Base-by-base conservation (phyloP, 1,140 invertebrate species). In the Papilio machaon region DNA sequence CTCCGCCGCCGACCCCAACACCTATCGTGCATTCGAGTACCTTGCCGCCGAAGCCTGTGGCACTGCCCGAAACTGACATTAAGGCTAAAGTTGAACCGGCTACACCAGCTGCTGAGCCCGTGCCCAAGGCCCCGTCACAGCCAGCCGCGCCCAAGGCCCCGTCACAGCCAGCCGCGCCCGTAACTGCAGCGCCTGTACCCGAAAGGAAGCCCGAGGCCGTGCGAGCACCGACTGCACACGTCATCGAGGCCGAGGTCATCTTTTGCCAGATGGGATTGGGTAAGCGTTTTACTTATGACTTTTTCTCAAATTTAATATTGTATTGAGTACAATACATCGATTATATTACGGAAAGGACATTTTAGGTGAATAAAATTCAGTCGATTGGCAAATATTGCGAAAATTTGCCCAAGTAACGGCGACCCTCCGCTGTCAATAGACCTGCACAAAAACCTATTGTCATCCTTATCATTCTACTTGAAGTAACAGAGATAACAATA, bases 191-290 rank as follows among this genome's bases (percentile, higher is more conserved):
- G 64, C 77, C 73, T 43, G 74, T 85, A 38, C 84, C 85, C 11
- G 85, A 87, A 79, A 80, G 85, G 35, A 79, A 86, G 47, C 84
- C 85, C 10, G 85, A 87, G 80, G 82, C 87, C 30, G 23, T 83
- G 73, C 89, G 90, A 73, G 84, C 84, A 5, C 91, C 94, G 30
- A 85, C 86, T 11, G 91, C 93, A 8, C 93, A 96, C 73, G 95
- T 96, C 83, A 96, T 96, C 64, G 96, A 96, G 76, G 96, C 96
- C 3, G 96, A 96, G 83, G 95, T 96, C 80, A 96, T 96, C 81
- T 96, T 96, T 91, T 95, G 95, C 85, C 95, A 96, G 87, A 96
- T 97, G 95, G 96, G 96, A 86, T 92, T 96, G 13, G 96, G 96
- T 97, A 86, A 96, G 96, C 94, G 5, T 75, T 73, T 79, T 43